Conservation (phyloP, 2,888 invertebrate genomes). For the Orchestes rusci region DNA sequence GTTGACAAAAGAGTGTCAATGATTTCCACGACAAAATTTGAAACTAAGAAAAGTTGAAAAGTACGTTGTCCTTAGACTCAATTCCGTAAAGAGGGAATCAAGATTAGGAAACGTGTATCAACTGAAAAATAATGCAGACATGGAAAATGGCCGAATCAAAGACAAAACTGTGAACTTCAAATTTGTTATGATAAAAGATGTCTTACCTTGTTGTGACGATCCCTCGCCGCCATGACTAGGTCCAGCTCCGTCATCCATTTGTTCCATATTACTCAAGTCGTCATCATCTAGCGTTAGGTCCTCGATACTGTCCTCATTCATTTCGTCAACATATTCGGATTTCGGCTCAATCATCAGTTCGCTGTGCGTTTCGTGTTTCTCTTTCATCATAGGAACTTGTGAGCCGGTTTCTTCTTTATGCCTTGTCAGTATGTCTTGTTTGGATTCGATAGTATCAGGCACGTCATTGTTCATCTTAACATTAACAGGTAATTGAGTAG, state of each 20-base stretch:
- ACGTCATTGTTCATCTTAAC: conserved; percentile 37
- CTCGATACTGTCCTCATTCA: conserved; percentile 70
- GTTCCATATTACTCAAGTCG: conserved; percentile 63
- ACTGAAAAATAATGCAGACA: too few relatives aligned
- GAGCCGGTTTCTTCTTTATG: conserved; percentile 37
- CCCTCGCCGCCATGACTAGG: conserved; percentile 63
- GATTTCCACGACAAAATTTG: too few relatives aligned
- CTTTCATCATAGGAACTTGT: conserved; percentile 46
- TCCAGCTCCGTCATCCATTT: conserved; percentile 64
- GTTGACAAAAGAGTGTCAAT: too few relatives aligned
- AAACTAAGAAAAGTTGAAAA: too few relatives aligned
- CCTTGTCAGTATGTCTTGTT: conserved; percentile 42
- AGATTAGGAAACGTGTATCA: too few relatives aligned
- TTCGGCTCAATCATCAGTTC: conserved; percentile 61
- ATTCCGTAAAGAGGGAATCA: too few relatives aligned
- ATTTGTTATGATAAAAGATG: background rate
- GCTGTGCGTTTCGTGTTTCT: conserved; percentile 51
- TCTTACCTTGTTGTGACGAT: conserved; percentile 40
- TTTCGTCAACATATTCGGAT: conserved; percentile 65
- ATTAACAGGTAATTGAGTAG: conserved; percentile 33
- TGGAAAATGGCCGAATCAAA: too few relatives aligned
- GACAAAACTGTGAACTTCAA: background rate
- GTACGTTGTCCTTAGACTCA: too few relatives aligned
- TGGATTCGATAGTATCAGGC: conserved; percentile 43
- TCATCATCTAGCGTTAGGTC: conserved; percentile 80